These are phyloP conservation scores for Cantharis rustica DNA, from an alignment of 2,888 invertebrate genomes.

Conservation along the genomic window DNA sequence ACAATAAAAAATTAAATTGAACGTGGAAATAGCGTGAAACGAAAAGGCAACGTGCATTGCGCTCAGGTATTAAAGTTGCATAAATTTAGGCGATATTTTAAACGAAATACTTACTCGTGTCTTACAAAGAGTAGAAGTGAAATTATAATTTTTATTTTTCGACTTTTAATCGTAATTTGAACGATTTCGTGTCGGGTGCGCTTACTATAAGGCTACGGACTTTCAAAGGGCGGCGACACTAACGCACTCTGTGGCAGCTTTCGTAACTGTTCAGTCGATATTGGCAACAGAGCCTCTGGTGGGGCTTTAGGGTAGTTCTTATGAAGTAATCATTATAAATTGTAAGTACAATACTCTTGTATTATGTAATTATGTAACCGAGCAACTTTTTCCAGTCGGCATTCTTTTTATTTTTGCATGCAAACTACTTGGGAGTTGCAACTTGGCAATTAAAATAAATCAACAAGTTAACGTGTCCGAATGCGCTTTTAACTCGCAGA, in stretches of 20 bases:
- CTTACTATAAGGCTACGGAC: slow-evolving; percentile 31
- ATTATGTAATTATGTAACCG: not conserved
- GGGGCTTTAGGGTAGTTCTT: slow-evolving; percentile 11
- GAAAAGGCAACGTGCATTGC: slow-evolving; percentile 1
- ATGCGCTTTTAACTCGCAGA: not conserved
- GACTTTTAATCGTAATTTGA: slow-evolving; percentile 1
- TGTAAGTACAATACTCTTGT: not conserved
- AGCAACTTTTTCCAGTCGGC: not conserved
- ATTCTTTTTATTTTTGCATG: not conserved
- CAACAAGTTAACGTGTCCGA: not conserved
- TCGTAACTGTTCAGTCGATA: slow-evolving; percentile 37
- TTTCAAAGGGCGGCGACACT: slow-evolving; percentile 36
- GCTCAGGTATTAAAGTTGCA: slow-evolving; percentile 2
- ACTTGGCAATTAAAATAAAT: not conserved
- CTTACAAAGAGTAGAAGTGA: not conserved
- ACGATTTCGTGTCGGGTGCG: slow-evolving; percentile 21
- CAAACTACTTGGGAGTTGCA: not conserved
- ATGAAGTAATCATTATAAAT: not conserved
- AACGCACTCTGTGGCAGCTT: slow-evolving; percentile 35
- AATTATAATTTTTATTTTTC: not conserved
- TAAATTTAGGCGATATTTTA: slow-evolving; percentile 1
- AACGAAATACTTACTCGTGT: not conserved
- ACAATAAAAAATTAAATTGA: not conserved
- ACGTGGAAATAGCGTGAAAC: not conserved
- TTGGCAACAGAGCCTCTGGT: slow-evolving; percentile 30